phyloP scores from a whole-genome alignment of 2,797 vertebrate species.

The Eleutherodactylus coqui region DNA sequence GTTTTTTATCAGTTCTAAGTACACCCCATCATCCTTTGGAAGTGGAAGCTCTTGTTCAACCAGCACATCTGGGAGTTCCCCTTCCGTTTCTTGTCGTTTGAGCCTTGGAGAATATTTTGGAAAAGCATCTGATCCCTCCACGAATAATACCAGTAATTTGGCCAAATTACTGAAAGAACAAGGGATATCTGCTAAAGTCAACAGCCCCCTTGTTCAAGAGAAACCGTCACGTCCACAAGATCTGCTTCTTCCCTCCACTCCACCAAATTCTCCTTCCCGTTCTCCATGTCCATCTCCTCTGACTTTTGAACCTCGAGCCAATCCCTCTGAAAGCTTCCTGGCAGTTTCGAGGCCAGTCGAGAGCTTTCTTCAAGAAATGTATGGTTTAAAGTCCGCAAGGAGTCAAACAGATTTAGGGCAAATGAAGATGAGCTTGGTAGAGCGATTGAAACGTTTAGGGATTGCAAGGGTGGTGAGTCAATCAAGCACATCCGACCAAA shows the following conservation, averaged over 20 bases:
- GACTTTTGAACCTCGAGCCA: conserved; percentile 77
- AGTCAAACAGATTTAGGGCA: conserved; percentile 76
- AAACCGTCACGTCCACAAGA: conserved; percentile 66
- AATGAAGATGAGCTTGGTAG: conserved; percentile 82
- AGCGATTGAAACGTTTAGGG: conserved; percentile 88
- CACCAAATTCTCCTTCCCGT: conserved; percentile 86
- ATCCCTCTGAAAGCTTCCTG: conserved; percentile 87
- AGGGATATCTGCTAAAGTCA: conserved; percentile 93
- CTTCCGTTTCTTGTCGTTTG: conserved; percentile 83
- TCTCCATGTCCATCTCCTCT: conserved; percentile 83
- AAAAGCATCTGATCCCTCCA: conserved; percentile 76
- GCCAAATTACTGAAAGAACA: conserved; percentile 89
- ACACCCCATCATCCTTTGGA: conserved; percentile 71
- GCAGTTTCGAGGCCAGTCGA: conserved; percentile 90
- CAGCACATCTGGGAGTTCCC: conserved; percentile 80
- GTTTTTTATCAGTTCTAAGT: conserved; percentile 71
- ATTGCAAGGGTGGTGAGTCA: conserved; percentile 83
- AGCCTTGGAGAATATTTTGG: conserved; percentile 85
- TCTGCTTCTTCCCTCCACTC: conserved; percentile 80
- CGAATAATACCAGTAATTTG: conserved; percentile 78
- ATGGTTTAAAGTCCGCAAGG: conserved; percentile 83
- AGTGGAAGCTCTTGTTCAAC: conserved; percentile 80
- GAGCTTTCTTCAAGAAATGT: conserved; percentile 93
- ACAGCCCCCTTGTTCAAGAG: conserved; percentile 70
- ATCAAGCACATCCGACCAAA: conserved; percentile 65